Base-by-base conservation (phyloP, 2,113 vertebrate species). In the Hepsetus odoe region DNA sequence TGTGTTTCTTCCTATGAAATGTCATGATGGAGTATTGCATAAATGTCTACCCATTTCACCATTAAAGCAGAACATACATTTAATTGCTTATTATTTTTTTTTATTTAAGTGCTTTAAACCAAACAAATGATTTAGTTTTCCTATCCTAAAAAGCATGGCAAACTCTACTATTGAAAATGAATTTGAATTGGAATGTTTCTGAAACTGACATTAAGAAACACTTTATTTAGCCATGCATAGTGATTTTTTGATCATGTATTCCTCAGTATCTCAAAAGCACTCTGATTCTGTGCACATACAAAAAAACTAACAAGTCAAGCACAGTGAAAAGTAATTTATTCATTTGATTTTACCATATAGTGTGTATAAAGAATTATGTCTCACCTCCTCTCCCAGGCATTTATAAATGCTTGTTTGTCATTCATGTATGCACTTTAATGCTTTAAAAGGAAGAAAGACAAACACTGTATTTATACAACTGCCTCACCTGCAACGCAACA, bases 391-490 rank as follows among this genome's bases (percentile, higher is more conserved):
- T 46, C 35, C 33, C 46, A 42, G 8, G 20, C 30, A 24, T 1
- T 8, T 13, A 46, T 13, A 9, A 69, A 61, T 16, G 14, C 22
- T 80, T 49, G 26, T 24, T 26, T 46, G 33, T 16, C 40, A 20
- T 55, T 71, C 30, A 62, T 42, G 26, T 33, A 56, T 28, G 42
- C 40, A 65, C 44, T 28, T 56, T 11, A n/a, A 44, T 16, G 14
- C 10, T 28, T 71, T 49, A 5, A 73, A 77, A 64, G 24, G 10
- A 30, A 8, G n/a, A 69, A 75, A 68, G 18, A 68, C 30, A 74
- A 73, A 69, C 46, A 74, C 4, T 33, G 24, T 13, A 0, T 78
- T 44, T 42, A 42, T 18, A 8, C 53, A 55, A 33, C 38, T 0
- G 28, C n/a, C 26, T 68, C 40, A 62, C 4, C 16, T 59, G 32